Conservation (phyloP, 2,888 invertebrate genomes). For the Anarsia innoxiella region DNA sequence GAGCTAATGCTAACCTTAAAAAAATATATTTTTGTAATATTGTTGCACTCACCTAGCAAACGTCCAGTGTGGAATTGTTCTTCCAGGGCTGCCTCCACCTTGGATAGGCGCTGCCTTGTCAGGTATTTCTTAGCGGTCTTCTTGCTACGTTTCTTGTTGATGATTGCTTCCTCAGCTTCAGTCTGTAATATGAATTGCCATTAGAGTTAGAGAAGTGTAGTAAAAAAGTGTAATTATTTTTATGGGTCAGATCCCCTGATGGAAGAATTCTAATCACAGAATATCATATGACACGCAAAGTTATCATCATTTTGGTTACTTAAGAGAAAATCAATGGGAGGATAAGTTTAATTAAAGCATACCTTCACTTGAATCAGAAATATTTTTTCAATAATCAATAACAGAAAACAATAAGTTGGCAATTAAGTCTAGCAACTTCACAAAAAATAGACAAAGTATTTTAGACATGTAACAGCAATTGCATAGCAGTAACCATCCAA, state of each 20-base stretch:
- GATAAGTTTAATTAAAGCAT: too few species aligned
- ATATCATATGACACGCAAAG: constrained; percentile 78
- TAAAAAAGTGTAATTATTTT: too few species aligned
- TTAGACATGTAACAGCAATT: too few species aligned
- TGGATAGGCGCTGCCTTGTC: constrained; percentile 91
- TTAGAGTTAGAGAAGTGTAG: not conserved
- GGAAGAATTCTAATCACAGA: constrained; percentile 25
- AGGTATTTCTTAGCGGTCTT: constrained; percentile 95
- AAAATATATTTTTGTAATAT: not conserved
- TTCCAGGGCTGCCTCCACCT: constrained; percentile 94
- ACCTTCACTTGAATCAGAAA: too few species aligned
- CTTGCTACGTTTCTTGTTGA: constrained; percentile 96
- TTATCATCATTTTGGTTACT: too few species aligned
- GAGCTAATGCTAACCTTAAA: too few species aligned
- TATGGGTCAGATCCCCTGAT: constrained; percentile 1
- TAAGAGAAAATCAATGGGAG: too few species aligned
- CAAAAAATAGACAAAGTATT: too few species aligned
- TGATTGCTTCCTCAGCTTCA: constrained; percentile 94
- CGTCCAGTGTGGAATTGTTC: constrained; percentile 98
- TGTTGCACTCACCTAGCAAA: constrained; percentile 84
- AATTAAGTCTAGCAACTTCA: not conserved
- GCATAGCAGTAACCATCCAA: too few species aligned
- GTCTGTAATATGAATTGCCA: constrained; percentile 80
- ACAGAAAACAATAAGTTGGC: too few species aligned
- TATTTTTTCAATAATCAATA: too few species aligned